Conservation (phyloP, 2,797 vertebrate genomes). For the Lagodon rhomboides region DNA sequence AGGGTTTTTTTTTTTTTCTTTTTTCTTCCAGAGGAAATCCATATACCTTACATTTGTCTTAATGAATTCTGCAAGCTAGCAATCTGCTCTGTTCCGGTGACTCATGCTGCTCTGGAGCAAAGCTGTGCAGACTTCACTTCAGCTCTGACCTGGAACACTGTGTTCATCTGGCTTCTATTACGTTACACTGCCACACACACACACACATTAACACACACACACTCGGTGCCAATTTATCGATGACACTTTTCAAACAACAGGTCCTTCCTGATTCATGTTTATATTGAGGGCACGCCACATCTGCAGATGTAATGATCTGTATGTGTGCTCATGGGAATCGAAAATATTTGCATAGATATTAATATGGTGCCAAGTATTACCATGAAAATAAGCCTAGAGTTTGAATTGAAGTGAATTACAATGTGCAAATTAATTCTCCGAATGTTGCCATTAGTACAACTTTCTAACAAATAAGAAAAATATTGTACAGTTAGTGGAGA, state of each 20-base stretch:
- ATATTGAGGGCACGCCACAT: conserved; percentile 13
- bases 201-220: conserved; percentile 1
- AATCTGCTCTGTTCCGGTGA: conserved; percentile 76
- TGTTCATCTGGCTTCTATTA: conserved; percentile 75
- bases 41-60: conserved; percentile 84
- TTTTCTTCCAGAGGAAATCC: conserved; percentile 80
- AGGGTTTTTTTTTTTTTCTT: conserved; percentile 35
- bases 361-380: conserved; percentile 28
- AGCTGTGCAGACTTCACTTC: conserved; percentile 77
- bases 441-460: conserved; percentile 8
- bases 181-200: conserved; percentile 23
- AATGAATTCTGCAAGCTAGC: conserved; percentile 86
- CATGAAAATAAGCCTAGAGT: conserved; percentile 21
- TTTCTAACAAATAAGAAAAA: conserved; percentile 7
- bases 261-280: conserved; percentile 11
- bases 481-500: background rate
- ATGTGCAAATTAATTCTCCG: conserved; percentile 43
- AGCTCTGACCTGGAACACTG: conserved; percentile 81
- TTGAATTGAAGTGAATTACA: conserved; percentile 38
- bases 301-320: conserved; percentile 47
- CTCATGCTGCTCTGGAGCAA: conserved; percentile 79
- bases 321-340: conserved; percentile 28
- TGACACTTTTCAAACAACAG: conserved; percentile 20
- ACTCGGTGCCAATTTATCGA: conserved; percentile 8
- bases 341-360: conserved; percentile 55